Evolutionary conservation across 2,797 vertebrate genomes (phyloP).

Genomic region (Harpagifer antarcticus): DNA sequence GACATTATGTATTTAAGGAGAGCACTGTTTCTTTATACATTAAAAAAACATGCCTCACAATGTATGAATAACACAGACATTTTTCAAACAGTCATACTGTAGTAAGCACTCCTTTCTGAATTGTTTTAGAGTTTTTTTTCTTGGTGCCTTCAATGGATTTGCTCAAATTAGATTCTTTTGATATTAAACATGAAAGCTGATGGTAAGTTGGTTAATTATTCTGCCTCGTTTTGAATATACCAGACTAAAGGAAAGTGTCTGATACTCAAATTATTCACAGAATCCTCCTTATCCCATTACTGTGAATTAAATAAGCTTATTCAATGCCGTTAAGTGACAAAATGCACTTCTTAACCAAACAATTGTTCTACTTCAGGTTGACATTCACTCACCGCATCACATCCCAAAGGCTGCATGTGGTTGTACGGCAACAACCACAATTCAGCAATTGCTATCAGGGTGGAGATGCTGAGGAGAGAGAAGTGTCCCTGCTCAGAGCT

Average conservation of each 20-base stretch:
- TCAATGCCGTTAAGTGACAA: background rate
- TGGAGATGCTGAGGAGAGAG: slow-evolving; percentile 97
- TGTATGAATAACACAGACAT: background rate
- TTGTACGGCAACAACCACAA: slow-evolving; percentile 85
- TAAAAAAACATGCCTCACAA: background rate
- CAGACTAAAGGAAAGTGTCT: background rate
- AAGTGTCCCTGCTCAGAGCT: slow-evolving; percentile 92
- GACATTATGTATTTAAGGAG: background rate
- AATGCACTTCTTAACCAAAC: background rate
- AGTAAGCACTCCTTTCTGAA: background rate
- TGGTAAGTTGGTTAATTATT: background rate
- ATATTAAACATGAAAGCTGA: background rate
- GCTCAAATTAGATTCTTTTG: background rate
- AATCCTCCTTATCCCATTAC: background rate
- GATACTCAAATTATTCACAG: no score
- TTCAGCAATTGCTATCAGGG: slow-evolving; percentile 93
- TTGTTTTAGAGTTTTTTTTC: background rate
- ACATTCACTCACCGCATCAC: slow-evolving; percentile 97
- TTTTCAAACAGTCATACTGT: background rate
- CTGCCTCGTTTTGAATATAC: background rate
- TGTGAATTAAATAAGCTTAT: background rate
- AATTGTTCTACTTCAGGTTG: slow-evolving; percentile 81
- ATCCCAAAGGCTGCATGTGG: slow-evolving; percentile 94
- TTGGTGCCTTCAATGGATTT: background rate
- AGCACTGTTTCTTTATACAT: background rate